Conservation (phyloP, 2,113 vertebrate species). For the Hipposideros armiger region DNA sequence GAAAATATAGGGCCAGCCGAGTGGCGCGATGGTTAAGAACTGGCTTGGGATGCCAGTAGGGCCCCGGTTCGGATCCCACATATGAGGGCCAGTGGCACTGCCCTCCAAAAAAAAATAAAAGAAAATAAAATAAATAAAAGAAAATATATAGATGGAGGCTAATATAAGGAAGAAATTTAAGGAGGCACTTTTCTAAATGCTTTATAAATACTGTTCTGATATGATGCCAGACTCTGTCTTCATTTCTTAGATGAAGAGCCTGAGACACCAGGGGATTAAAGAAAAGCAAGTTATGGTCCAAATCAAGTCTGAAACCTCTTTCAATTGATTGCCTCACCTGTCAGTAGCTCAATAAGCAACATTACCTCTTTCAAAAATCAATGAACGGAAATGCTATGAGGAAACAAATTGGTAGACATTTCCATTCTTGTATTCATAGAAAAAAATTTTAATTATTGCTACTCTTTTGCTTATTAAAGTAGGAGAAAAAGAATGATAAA, state of each 20-base stretch:
- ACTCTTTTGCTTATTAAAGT: background rate
- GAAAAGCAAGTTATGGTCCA: conserved; percentile 9
- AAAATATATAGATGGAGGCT: background rate
- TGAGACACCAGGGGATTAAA: background rate
- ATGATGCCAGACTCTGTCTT: background rate
- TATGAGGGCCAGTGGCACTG: too few species aligned
- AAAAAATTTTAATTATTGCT: conserved; percentile 37
- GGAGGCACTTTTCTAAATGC: conserved; percentile 18
- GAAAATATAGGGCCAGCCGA: background rate
- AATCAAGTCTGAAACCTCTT: conserved; percentile 45
- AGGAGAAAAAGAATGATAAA: background rate
- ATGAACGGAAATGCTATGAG: background rate
- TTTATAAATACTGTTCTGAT: conserved; percentile 53
- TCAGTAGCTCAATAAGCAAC: conserved; percentile 45
- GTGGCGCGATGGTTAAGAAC: too few species aligned
- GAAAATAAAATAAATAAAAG: conserved; percentile 16
- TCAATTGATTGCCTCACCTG: conserved; percentile 53
- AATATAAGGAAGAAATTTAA: conserved; percentile 23
- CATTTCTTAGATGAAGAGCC: conserved; percentile 52
- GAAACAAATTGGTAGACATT: conserved; percentile 18
- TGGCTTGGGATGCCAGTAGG: too few species aligned
- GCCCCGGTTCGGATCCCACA: too few species aligned
- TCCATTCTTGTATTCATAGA: background rate
- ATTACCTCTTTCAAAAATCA: conserved; percentile 29
- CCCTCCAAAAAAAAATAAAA: too few species aligned